Evolutionary conservation across 2,888 invertebrate genomes (phyloP).

Genomic region (Heliconius ismenius): DNA sequence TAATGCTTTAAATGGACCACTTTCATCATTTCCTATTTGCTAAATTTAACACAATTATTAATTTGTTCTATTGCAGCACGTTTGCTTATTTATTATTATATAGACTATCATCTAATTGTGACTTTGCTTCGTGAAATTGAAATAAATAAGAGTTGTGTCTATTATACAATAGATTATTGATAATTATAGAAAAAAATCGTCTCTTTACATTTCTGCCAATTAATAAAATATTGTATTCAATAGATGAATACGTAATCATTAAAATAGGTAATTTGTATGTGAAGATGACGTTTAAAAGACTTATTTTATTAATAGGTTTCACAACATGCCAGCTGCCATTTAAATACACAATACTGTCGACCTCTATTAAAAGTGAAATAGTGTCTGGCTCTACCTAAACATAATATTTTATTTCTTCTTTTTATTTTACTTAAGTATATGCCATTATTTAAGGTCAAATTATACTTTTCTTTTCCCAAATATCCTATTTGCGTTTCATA

Average conservation of each 20-base stretch:
- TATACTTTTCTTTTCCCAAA: not conserved
- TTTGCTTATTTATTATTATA: conserved; percentile 10
- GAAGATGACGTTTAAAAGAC: not conserved
- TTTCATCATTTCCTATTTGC: conserved; percentile 44
- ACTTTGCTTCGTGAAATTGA: not conserved
- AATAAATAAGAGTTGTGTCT: not conserved
- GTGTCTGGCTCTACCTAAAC: not conserved
- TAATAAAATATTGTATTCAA: not conserved
- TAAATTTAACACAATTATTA: conserved; percentile 35
- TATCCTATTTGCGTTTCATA: not conserved
- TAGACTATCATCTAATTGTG: not conserved
- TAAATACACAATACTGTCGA: not conserved
- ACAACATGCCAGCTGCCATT: not conserved
- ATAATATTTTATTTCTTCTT: not conserved
- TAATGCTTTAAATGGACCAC: conserved; percentile 33
- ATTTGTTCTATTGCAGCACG: conserved; percentile 17
- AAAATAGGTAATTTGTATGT: not conserved
- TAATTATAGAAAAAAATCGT: not conserved
- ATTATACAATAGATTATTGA: not conserved
- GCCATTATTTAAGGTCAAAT: not conserved
- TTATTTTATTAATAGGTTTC: not conserved
- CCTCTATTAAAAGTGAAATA: no score
- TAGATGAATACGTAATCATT: not conserved
- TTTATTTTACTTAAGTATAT: not conserved
- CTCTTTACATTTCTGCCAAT: not conserved